Evolutionary conservation across 2,113 vertebrate species (phyloP).

Genomic region (Orcinus orca): DNA sequence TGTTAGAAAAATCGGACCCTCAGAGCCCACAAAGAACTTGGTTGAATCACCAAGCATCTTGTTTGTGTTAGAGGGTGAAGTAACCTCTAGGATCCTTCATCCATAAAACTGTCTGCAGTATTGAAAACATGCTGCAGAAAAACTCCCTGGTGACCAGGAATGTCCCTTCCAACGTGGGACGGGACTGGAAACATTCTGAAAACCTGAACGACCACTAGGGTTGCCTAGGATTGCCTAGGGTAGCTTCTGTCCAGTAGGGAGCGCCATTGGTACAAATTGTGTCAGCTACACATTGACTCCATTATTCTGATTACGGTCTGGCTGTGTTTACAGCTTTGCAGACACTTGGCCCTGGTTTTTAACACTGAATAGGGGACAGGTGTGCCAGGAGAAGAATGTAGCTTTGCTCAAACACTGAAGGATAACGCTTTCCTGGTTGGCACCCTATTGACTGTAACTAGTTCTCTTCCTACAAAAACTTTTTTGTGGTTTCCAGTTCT

Average conservation of each 20-base stretch:
- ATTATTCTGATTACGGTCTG: too few species aligned
- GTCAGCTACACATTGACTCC: background rate
- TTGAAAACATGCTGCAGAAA: constrained; percentile 55
- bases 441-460: background rate
- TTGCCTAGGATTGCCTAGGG: background rate
- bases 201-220: background rate
- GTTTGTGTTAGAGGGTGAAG: constrained; percentile 50
- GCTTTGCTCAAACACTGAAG: background rate
- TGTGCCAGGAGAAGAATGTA: background rate
- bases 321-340: background rate
- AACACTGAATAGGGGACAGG: background rate
- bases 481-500: background rate
- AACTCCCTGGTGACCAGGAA: constrained; percentile 61
- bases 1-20: background rate
- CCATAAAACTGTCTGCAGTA: constrained; percentile 59
- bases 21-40: background rate
- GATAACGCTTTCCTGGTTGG: constrained; percentile 4
- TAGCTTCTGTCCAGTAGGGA: constrained; percentile 35
- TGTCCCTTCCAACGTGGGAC: constrained; percentile 20
- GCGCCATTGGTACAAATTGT: constrained; percentile 44
- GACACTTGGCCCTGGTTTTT: background rate
- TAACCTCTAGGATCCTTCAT: constrained; percentile 14
- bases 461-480: background rate
- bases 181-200: background rate
- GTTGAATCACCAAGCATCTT: constrained; percentile 50